Evolutionary conservation across 2,888 invertebrate species (phyloP).

Genomic region (Diploptera punctata): DNA sequence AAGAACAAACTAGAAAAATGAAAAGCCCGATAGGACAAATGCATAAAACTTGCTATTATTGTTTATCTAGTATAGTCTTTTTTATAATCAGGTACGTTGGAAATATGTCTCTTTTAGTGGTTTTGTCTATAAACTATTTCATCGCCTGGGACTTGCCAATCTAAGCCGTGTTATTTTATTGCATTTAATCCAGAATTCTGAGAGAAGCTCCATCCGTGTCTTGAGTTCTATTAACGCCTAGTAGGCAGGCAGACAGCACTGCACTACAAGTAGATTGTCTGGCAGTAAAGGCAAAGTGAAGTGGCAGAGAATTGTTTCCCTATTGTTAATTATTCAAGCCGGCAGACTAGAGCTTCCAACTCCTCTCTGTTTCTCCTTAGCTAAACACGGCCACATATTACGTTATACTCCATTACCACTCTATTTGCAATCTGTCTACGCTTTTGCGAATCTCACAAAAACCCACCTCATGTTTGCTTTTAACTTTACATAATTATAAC

Average conservation of each 20-base stretch:
- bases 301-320: slow-evolving; percentile 14
- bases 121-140: too few species aligned
- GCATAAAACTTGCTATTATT: too few species aligned
- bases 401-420: slow-evolving; percentile 8
- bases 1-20: too few species aligned
- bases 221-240: not conserved
- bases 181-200: slow-evolving; percentile 10
- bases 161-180: slow-evolving; percentile 21
- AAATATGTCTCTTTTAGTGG: too few species aligned
- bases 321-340: slow-evolving; percentile 27
- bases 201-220: too few species aligned
- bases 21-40: too few species aligned
- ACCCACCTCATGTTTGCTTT: too few species aligned
- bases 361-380: not conserved
- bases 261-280: not conserved
- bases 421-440: not conserved
- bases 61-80: too few species aligned
- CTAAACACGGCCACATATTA: slow-evolving; percentile 8
- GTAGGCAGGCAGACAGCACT: not conserved
- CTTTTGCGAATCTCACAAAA: not conserved
- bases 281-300: slow-evolving; percentile 13
- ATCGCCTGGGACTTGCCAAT: not conserved
- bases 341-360: not conserved
- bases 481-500: too few species aligned
- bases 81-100: too few species aligned